Evolutionary conservation across 2,113 vertebrate genomes (phyloP).

Genomic region (Hippocampus barbouri): DNA sequence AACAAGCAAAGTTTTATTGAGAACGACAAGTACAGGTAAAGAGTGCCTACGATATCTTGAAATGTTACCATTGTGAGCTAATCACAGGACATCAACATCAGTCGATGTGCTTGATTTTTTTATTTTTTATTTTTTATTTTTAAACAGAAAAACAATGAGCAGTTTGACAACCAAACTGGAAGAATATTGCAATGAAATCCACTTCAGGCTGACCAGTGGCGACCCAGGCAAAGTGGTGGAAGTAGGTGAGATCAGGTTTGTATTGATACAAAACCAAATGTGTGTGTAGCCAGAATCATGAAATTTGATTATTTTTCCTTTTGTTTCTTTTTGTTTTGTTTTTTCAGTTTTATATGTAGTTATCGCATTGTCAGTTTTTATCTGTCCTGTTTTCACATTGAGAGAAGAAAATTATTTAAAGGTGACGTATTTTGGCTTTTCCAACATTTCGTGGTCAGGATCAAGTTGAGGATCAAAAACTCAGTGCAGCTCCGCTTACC

Average conservation of each 20-base stretch:
- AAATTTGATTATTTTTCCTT: not conserved
- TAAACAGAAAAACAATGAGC: conserved; percentile 79
- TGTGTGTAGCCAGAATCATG: not conserved
- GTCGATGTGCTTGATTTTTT: not conserved
- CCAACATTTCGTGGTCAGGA: too few species aligned
- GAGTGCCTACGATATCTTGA: too few species aligned
- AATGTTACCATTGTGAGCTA: not conserved
- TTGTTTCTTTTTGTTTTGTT: not conserved
- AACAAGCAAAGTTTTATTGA: conserved; percentile 97
- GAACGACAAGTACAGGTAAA: conserved; percentile 92
- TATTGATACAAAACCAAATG: conserved; percentile 25
- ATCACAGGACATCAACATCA: not conserved
- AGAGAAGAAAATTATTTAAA: not conserved
- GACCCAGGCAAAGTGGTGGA: conserved; percentile 67
- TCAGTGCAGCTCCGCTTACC: too few species aligned
- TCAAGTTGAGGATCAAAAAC: too few species aligned
- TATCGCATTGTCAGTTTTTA: not conserved
- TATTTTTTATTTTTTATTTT: conserved; percentile 11
- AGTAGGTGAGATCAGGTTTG: conserved; percentile 85
- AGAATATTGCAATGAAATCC: conserved; percentile 91
- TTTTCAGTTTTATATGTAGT: not conserved
- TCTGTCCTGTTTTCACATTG: not conserved
- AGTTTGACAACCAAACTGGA: conserved; percentile 84
- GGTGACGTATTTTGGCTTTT: not conserved
- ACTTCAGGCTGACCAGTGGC: conserved; percentile 68